A percentile compares a stretch with the other conserved stretches of the same genome.
phyloP scores from a whole-genome alignment of 2,797 vertebrate genomes.

The Numenius phaeopus region DNA sequence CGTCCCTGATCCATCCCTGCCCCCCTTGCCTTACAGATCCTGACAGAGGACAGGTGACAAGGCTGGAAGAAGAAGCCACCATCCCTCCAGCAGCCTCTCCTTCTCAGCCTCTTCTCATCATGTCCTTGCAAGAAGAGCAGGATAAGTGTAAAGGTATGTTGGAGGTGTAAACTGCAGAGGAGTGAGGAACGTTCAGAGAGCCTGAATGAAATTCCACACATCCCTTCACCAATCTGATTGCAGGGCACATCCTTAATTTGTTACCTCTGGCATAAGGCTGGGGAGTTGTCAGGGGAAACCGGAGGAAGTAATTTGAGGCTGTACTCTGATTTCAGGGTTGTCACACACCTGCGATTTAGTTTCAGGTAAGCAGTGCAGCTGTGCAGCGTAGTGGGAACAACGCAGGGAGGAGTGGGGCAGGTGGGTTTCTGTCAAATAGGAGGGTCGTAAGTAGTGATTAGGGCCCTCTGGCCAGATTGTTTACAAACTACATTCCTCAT shows the following conservation, averaged over 20 bases:
- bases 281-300: background rate
- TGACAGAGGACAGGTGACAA: constrained; percentile 7
- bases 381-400: background rate
- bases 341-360: background rate
- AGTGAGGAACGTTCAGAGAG: background rate
- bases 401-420: background rate
- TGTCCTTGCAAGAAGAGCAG: constrained; percentile 64
- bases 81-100: constrained; percentile 40
- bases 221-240: background rate
- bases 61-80: constrained; percentile 44
- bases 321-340: background rate
- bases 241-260: background rate
- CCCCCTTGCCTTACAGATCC: constrained; percentile 61
- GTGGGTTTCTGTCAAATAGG: background rate
- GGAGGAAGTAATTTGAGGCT: background rate
- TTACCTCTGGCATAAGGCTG: background rate
- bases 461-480: background rate
- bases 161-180: background rate
- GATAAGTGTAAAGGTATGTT: constrained; percentile 79
- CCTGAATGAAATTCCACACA: background rate
- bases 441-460: background rate
- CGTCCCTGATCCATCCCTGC: background rate
- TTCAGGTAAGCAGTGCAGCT: background rate
- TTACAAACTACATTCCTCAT: background rate
- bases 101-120: constrained; percentile 57